Base-by-base conservation (phyloP, 2,888 invertebrate species). In the Chloromyia formosa region DNA sequence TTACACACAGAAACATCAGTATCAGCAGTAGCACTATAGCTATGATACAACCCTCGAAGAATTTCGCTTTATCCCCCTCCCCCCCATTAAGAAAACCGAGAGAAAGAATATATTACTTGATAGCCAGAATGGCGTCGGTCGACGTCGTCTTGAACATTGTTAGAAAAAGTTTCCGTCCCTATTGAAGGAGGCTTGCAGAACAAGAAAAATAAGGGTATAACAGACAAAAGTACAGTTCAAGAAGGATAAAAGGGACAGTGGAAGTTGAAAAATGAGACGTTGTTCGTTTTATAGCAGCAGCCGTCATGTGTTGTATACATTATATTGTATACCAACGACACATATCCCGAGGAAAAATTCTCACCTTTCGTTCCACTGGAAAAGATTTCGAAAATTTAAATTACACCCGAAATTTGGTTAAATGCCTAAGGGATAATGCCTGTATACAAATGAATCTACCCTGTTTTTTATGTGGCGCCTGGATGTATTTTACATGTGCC, bases 391-490 rank as follows among this genome's bases (percentile, higher is more conserved):
- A 20, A 60, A 23, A 68, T 68, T 68, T 68, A 49, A 68, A 68
- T 68, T 68, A 45, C 23, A 35, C 54, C 27, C 9, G 7, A 71
- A 53, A 61, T 71, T 49, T 45, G 53, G 62, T 35, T 72, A 75
- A 74, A 75, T 62, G 72, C 64, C 72, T 75, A 14, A 75, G 64
- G 75, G 58, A 75, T 75, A 64, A 64, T 72, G 56, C 53, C 27
- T n/a, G 3, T 3, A 49, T n/a, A 49, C 12, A 49, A 12, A 12
- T 12, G 49, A 49, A 49, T 49, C 16, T 49, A 3, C 5, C 49
- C 3, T 35, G 27, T 2, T 35, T 49, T 12, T 49, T 12, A 12
- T 49, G 10, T 49, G 12, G 49, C 16, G 49, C 49, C n/a, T 42
- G 42, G 12, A 42, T 42, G 7, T 42, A 42, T 42, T 42, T 42